Base-by-base conservation (phyloP, 1,140 invertebrate genomes). In the Danaus plexippus region DNA sequence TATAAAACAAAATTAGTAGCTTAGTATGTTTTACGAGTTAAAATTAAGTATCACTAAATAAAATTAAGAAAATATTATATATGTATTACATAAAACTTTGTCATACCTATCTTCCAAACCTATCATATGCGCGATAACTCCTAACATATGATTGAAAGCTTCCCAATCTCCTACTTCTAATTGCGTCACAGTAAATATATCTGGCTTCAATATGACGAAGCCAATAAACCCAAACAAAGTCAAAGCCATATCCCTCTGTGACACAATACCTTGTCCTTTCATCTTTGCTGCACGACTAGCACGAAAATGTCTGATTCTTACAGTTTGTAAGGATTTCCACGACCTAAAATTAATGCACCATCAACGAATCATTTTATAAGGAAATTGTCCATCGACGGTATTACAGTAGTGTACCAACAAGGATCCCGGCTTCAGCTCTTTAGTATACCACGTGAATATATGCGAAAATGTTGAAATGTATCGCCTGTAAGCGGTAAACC, bases 181-280 rank as follows among this genome's bases (percentile, higher is more conserved):
- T 53, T 80, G 78, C 7, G 57, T 56, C 3, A 96, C 82, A 1
- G 94, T 92, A 43, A 95, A 87, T 41, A 89, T 77, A 47, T 92
- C 80, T 0, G 92, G 90, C 45, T 90, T 90, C 7, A 94, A 62
- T 0, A 95, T 67, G 1, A 91, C 88, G 52, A 93, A 92, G 1
- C 95, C 96, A 62, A 97, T 91, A 69, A 97, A 97, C 9, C 93
- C 94, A 67, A 94, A 96, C 71, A 94, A 93, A 0, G 96, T 96
- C 1, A 96, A 67, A 0, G 91, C 92, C 90, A 97, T 91, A 61
- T 97, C 95, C 60, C 92, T 89, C 78, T 98, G 96, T 0, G 90
- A 91, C 9, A 90, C 88, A 4, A 89, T 77, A 4, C 91, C 90
- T 0, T 68, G 67, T n/a, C 83, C 83, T 11, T 77, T 75, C 9